Base-by-base conservation (phyloP, 1,140 invertebrate species). In the Agraylea sexmaculata region DNA sequence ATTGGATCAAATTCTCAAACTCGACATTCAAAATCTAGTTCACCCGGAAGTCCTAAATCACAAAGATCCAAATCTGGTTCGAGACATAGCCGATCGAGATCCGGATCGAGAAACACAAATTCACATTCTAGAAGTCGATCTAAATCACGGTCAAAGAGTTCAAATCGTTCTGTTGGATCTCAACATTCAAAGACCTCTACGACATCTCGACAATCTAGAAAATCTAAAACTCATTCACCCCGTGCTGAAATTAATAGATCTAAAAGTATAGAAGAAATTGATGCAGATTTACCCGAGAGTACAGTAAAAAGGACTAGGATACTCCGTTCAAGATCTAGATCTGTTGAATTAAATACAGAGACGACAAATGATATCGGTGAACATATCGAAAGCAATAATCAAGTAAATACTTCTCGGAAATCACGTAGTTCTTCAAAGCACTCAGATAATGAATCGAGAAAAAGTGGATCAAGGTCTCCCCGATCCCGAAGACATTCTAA, bases 21-120 rank as follows among this genome's bases (percentile, higher is more conserved):
- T 6, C 23, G 39, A 7, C 31, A 38, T 4, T 51, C 50, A 17
- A 47, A 45, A 10, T 57, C 56, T 1, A 48, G n/a, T n/a, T n/a
- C n/a, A n/a, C n/a, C n/a, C n/a, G n/a, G n/a, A 11, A 34, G 21
- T 13, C 36, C 40, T 31, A 44, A 57, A 3, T 62, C 60, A 4
- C 47, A 43, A 27, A 56, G 55, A 17, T 55, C 56, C 4, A 49
- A 56, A 30, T 64, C 66, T n/a, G 52, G 58, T 0, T 66, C 63
- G 1, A 53, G 50, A 20, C 53, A 55, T n/a, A n/a, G n/a, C n/a
- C n/a, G n/a, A 18, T 68, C 68, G 1, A 53, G 54, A 42, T 64
- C 65, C 0, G 51, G 58, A 11, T 62, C 62, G 0, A 50, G 53
- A 29, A 54, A 50, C 39, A 64, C 59, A 15, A 54, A 56, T 18